Evolutionary conservation across 2,888 invertebrate species (phyloP).

Genomic region (Crossocerus cetratus): DNA sequence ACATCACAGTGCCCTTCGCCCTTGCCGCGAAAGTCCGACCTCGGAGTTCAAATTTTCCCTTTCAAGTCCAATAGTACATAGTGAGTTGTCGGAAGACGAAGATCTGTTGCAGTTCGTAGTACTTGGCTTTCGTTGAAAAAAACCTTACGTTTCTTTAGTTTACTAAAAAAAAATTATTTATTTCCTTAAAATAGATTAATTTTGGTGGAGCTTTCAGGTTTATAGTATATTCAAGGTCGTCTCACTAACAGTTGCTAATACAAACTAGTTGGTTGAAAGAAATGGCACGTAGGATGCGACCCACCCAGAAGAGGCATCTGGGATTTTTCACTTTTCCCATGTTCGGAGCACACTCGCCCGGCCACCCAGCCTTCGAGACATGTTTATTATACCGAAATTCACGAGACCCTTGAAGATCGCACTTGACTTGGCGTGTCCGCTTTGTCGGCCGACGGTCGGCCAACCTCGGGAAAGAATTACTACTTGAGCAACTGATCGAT

Average conservation of each 20-base stretch:
- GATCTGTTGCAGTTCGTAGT: too few relatives aligned
- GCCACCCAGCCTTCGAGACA: slow-evolving; percentile 10
- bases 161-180: not conserved
- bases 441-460: not conserved
- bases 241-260: not conserved
- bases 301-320: slow-evolving; percentile 22
- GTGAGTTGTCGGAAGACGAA: too few relatives aligned
- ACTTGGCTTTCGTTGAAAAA: not conserved
- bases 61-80: not conserved
- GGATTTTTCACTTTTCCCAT: slow-evolving; percentile 22
- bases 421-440: not conserved
- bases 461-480: too few relatives aligned
- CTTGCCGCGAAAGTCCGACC: slow-evolving; percentile 22
- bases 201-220: not conserved
- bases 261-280: not conserved
- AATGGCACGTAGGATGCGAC: not conserved
- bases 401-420: not conserved
- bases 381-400: not conserved
- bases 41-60: slow-evolving; percentile 9
- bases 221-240: not conserved
- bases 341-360: not conserved
- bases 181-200: not conserved
- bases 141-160: not conserved
- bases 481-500: too few relatives aligned
- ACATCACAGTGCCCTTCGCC: slow-evolving; percentile 39